These are phyloP conservation scores for Melikaiella ostensackeni DNA, from an alignment of 2,888 invertebrate genomes.

Conservation along the genomic window DNA sequence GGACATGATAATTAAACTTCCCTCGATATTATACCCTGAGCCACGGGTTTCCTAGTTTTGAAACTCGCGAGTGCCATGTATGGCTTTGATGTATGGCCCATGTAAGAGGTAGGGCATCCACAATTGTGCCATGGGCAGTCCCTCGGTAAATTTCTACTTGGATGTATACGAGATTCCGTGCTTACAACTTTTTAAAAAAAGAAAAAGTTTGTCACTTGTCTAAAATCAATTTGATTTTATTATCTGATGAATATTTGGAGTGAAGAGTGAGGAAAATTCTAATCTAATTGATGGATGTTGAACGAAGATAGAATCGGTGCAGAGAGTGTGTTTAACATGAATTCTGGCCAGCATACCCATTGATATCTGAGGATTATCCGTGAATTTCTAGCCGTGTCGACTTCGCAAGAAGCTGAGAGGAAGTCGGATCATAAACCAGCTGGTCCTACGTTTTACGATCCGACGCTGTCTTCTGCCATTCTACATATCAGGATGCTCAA, in stretches of 20 bases:
- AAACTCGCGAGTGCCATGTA: too few relatives aligned
- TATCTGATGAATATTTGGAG: background rate
- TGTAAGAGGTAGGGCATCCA: too few relatives aligned
- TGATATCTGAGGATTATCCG: constrained; percentile 29
- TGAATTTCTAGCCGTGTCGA: constrained; percentile 47
- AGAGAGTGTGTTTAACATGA: background rate
- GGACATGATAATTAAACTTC: too few relatives aligned
- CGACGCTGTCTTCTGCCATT: constrained; percentile 43
- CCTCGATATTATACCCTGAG: too few relatives aligned
- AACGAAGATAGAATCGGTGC: background rate
- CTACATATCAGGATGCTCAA: constrained; percentile 44
- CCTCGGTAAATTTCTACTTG: too few relatives aligned
- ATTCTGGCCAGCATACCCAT: background rate
- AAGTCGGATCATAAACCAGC: constrained; percentile 50
- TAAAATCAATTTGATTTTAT: too few relatives aligned
- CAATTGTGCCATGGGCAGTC: too few relatives aligned
- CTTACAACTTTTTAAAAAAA: too few relatives aligned
- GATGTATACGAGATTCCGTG: too few relatives aligned
- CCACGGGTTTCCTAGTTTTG: too few relatives aligned
- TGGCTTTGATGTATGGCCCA: too few relatives aligned
- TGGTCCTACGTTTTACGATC: constrained; percentile 54
- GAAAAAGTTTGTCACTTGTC: too few relatives aligned
- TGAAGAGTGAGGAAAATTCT: background rate
- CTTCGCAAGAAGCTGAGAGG: constrained; percentile 45
- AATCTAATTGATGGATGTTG: background rate